A percentile compares a stretch with the other conserved stretches of the same genome.
Conservation (phyloP, 2,797 vertebrate genomes). For the Rallus crepitans region DNA sequence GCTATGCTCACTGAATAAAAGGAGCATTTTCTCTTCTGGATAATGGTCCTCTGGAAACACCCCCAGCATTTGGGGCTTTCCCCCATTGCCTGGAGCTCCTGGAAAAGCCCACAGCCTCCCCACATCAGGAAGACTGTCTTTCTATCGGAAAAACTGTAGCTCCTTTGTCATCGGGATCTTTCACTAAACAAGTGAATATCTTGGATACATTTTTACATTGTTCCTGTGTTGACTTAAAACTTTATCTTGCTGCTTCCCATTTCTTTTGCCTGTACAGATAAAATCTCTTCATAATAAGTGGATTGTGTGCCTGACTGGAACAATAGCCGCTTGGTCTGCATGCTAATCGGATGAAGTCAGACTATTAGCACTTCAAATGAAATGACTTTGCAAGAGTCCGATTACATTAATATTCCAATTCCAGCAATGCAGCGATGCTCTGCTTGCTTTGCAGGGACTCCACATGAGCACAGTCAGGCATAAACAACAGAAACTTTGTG, state of each 20-base stretch:
- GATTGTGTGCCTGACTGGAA: not conserved
- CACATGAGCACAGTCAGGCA: not conserved
- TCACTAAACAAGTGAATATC: not conserved
- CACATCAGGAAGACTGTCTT: not conserved
- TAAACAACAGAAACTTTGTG: constrained; percentile 11
- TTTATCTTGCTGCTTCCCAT: not conserved
- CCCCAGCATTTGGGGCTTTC: not conserved
- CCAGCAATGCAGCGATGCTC: not conserved
- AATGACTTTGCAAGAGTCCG: constrained; percentile 34
- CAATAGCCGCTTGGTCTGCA: constrained; percentile 1
- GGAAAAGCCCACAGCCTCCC: constrained; percentile 19
- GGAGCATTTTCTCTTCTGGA: not conserved
- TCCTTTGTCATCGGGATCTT: constrained; percentile 38
- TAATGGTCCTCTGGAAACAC: not conserved
- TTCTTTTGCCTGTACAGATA: constrained; percentile 16
- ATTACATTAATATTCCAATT: constrained; percentile 21
- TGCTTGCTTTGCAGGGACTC: constrained; percentile 4
- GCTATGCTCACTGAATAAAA: not conserved
- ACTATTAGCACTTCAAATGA: constrained; percentile 6
- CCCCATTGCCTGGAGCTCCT: not conserved
- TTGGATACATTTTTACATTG: not conserved
- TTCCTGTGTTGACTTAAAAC: not conserved
- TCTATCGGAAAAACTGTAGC: not conserved
- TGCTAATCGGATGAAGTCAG: constrained; percentile 25
- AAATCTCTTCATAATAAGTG: not conserved